These are phyloP conservation scores for Idaea straminata DNA, from an alignment of 2,888 invertebrate genomes.

Conservation along the genomic window DNA sequence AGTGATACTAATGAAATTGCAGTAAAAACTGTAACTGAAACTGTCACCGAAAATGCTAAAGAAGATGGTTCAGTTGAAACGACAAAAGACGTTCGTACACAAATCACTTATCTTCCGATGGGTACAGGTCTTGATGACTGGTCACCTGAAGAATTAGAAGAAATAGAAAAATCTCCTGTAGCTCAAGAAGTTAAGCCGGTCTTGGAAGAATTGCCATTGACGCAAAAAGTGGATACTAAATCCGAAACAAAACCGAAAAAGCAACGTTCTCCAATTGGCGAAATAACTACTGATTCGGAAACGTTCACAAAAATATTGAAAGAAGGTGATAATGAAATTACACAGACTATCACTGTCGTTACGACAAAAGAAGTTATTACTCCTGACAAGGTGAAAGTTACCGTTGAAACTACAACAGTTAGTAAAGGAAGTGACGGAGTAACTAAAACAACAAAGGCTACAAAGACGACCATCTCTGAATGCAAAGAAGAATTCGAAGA, in stretches of 20 bases:
- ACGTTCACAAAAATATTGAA: slow-evolving; percentile 67
- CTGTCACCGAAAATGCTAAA: slow-evolving; percentile 66
- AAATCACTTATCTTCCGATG: slow-evolving; percentile 71
- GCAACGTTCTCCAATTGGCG: slow-evolving; percentile 68
- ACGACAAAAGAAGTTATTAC: slow-evolving; percentile 74
- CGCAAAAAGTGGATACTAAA: slow-evolving; percentile 41
- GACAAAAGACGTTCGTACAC: slow-evolving; percentile 72
- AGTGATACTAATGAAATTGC: slow-evolving; percentile 62
- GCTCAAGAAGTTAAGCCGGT: slow-evolving; percentile 44
- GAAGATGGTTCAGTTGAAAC: slow-evolving; percentile 68
- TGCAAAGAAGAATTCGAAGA: slow-evolving; percentile 74
- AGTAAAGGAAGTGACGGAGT: slow-evolving; percentile 69
- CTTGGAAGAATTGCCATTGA: slow-evolving; percentile 41
- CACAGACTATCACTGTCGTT: slow-evolving; percentile 72
- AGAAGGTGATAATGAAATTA: slow-evolving; percentile 69
- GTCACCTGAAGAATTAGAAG: slow-evolving; percentile 68
- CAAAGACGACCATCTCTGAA: slow-evolving; percentile 75
- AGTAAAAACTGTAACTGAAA: slow-evolving; percentile 71
- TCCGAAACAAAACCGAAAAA: slow-evolving; percentile 54
- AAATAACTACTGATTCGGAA: slow-evolving; percentile 71
- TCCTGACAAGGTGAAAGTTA: slow-evolving; percentile 72
- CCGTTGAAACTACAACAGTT: slow-evolving; percentile 73
- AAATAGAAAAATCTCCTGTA: slow-evolving; percentile 58
- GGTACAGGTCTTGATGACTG: slow-evolving; percentile 71
- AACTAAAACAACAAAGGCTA: slow-evolving; percentile 74